Conservation (phyloP, 2,113 vertebrate genomes). For the Nibea coibor region DNA sequence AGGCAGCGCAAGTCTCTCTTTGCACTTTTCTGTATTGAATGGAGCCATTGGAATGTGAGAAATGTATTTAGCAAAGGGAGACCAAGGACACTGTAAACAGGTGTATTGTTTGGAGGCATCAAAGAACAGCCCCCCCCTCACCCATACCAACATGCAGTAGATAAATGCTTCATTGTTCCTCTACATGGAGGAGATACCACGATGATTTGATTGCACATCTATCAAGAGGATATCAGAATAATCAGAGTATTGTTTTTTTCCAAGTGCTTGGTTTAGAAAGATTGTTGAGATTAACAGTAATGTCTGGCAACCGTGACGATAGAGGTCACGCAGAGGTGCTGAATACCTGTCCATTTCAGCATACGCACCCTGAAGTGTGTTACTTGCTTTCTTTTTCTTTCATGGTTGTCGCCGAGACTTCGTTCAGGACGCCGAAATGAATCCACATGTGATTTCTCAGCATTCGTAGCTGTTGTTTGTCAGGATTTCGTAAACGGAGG, state of each 20-base stretch:
- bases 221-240: conserved; percentile 54
- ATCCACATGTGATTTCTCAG: conserved; percentile 5
- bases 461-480: background rate
- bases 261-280: conserved; percentile 10
- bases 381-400: background rate
- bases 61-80: conserved; percentile 81
- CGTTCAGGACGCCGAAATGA: conserved; percentile 25
- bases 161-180: conserved; percentile 74
- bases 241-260: conserved; percentile 40
- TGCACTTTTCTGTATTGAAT: conserved; percentile 82
- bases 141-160: conserved; percentile 62
- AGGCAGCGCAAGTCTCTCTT: conserved; percentile 66
- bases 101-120: conserved; percentile 79
- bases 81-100: conserved; percentile 79
- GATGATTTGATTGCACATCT: conserved; percentile 67
- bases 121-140: conserved; percentile 50
- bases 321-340: conserved; percentile 23
- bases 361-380: background rate
- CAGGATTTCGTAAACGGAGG: background rate
- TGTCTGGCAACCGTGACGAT: background rate
- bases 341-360: conserved; percentile 36
- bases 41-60: conserved; percentile 80
- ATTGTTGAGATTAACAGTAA: background rate
- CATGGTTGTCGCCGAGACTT: conserved; percentile 16
- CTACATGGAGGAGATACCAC: conserved; percentile 42